Evolutionary conservation across 2,888 invertebrate genomes (phyloP).

Genomic region (Eupsilia transversa): DNA sequence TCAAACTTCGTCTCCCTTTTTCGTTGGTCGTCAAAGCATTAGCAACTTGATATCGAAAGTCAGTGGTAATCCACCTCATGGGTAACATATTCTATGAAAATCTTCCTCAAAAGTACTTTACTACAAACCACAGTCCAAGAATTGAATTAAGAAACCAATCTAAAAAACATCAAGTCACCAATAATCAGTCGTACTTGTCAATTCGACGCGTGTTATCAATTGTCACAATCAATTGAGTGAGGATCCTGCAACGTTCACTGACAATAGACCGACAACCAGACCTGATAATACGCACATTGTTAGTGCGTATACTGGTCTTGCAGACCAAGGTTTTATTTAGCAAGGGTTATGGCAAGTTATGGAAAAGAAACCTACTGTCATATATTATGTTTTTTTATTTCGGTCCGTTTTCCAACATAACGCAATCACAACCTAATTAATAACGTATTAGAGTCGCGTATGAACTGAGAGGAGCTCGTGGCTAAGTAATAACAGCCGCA

Average conservation of each 20-base stretch:
- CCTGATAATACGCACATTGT: slow-evolving; percentile 22
- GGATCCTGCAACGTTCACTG: slow-evolving; percentile 22
- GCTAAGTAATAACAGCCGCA: too few relatives aligned
- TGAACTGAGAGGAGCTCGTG: too few relatives aligned
- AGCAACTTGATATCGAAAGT: background rate
- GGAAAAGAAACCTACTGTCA: background rate
- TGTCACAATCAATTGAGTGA: slow-evolving; percentile 57
- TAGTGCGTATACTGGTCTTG: slow-evolving; percentile 4
- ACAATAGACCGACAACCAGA: slow-evolving; percentile 41
- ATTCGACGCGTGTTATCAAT: slow-evolving; percentile 48
- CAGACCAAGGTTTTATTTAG: slow-evolving; percentile 26
- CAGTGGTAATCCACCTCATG: background rate
- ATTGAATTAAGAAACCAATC: slow-evolving; percentile 9
- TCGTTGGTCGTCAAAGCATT: background rate
- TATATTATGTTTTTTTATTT: background rate
- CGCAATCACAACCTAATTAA: too few relatives aligned
- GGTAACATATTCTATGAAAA: background rate
- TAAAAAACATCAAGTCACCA: slow-evolving; percentile 11
- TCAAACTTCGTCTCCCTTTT: background rate
- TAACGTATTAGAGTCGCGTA: too few relatives aligned
- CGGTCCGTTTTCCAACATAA: too few relatives aligned
- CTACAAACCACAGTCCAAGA: background rate
- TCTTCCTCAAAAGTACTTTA: background rate
- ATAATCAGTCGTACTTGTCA: slow-evolving; percentile 32
- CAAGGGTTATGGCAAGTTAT: slow-evolving; percentile 14